Conservation (phyloP, 2,888 invertebrate species). For the Leptopterna dolabrata region DNA sequence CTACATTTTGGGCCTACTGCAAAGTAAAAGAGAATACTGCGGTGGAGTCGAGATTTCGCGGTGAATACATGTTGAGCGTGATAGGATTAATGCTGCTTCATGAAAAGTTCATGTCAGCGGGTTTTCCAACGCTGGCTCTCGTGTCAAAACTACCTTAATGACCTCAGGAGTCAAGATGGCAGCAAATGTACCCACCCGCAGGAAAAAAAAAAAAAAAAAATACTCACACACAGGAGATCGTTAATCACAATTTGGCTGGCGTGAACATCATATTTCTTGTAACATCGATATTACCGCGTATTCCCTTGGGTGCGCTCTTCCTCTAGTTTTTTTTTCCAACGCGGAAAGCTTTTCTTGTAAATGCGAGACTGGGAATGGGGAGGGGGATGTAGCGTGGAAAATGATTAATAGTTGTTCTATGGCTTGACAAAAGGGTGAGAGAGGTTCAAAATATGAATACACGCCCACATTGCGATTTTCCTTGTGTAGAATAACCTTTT, state of each 20-base stretch:
- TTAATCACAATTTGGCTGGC: constrained; percentile 24
- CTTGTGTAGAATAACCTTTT: background rate
- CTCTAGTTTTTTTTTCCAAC: background rate
- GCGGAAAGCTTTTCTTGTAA: background rate
- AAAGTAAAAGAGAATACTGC: no score
- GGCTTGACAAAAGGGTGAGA: background rate
- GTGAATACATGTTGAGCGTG: no score
- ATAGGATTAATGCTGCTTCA: no score
- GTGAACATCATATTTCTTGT: constrained; percentile 21
- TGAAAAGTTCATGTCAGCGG: background rate
- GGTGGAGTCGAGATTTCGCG: no score
- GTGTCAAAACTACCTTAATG: background rate
- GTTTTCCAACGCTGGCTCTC: background rate
- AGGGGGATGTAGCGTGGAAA: background rate
- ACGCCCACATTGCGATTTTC: background rate
- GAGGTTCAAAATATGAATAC: background rate
- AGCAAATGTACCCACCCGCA: constrained; percentile 8
- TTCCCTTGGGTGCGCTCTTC: background rate
- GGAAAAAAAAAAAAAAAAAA: background rate
- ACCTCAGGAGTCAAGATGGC: background rate
- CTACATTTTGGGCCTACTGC: no score
- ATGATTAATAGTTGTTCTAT: background rate
- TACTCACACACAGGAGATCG: background rate
- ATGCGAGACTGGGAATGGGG: background rate
- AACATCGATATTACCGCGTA: constrained; percentile 12